Percentiles rank a stretch among this genome's conserved stretches.
Evolutionary conservation across 2,797 vertebrate species (phyloP).

Genomic region (Pangasius larnaudii): DNA sequence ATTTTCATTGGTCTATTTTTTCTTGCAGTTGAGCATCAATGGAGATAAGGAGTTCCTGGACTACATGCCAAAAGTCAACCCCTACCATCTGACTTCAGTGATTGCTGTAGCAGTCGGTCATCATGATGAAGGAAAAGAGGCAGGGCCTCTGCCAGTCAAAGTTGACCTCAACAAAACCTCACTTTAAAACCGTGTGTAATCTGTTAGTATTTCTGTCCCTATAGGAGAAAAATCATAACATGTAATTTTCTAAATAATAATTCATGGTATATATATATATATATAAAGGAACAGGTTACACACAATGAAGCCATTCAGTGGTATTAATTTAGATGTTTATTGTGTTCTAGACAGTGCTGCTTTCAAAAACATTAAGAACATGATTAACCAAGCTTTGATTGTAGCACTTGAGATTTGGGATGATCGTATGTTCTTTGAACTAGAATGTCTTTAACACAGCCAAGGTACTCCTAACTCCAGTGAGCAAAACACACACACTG

Average conservation of each 20-base stretch:
- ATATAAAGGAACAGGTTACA: not conserved
- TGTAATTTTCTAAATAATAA: not conserved
- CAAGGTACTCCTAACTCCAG: not conserved
- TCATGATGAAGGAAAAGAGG: slow-evolving; percentile 76
- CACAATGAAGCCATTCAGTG: not conserved
- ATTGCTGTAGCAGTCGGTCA: slow-evolving; percentile 81
- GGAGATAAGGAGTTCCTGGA: slow-evolving; percentile 90
- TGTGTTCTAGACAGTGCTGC: not conserved
- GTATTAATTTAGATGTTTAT: not conserved
- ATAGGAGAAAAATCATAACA: not conserved
- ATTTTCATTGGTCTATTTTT: slow-evolving; percentile 11
- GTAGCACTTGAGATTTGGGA: not conserved
- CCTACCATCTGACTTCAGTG: slow-evolving; percentile 80
- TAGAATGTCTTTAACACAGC: not conserved
- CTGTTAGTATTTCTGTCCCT: slow-evolving; percentile 48
- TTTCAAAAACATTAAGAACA: not conserved
- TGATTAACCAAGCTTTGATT: not conserved
- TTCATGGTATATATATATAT: no score
- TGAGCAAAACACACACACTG: not conserved
- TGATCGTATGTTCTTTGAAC: not conserved
- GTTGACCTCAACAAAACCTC: slow-evolving; percentile 91
- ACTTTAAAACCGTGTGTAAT: slow-evolving; percentile 75
- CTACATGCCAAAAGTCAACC: slow-evolving; percentile 77
- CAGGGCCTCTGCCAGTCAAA: slow-evolving; percentile 88
- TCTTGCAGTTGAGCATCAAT: slow-evolving; percentile 85